Evolutionary conservation across 2,797 vertebrate genomes (phyloP).

Genomic region (Sebastes steindachneri): DNA sequence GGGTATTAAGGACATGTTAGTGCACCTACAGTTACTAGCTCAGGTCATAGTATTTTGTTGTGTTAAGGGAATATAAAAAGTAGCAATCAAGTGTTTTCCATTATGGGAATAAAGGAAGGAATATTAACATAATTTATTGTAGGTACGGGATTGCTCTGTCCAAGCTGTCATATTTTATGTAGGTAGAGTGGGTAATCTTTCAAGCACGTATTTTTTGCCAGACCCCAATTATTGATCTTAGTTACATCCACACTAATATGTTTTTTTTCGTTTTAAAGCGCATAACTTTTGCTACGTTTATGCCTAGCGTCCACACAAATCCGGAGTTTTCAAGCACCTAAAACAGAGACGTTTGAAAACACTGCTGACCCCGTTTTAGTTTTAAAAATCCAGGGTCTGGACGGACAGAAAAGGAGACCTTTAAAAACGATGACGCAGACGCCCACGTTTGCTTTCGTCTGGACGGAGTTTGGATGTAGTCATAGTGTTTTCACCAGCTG

Average conservation of each 20-base stretch:
- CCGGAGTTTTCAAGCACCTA: no score
- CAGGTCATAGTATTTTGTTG: slow-evolving; percentile 15
- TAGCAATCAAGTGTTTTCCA: neutral
- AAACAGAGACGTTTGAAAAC: no score
- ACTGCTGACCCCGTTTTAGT: no score
- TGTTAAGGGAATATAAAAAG: slow-evolving; percentile 1
- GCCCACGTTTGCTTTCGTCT: no score
- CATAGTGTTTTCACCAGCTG: neutral
- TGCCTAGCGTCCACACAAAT: fast-evolving
- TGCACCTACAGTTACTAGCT: slow-evolving; percentile 6
- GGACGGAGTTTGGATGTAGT: no score
- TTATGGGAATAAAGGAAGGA: neutral
- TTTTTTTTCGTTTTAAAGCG: no score
- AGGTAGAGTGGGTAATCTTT: neutral
- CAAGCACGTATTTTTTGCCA: neutral
- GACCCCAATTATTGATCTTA: neutral
- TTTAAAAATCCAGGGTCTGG: no score
- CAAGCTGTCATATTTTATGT: neutral
- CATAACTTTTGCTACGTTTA: no score
- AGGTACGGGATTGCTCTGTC: neutral
- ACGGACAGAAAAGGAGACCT: no score
- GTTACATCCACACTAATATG: no score
- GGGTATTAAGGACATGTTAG: neutral
- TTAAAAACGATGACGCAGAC: no score
- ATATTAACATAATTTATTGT: slow-evolving; percentile 1